Evolutionary conservation across 2,888 invertebrate genomes (phyloP), one percentile per base, ranked within the genome.

Genomic region (Callyntrura sp.): DNA sequence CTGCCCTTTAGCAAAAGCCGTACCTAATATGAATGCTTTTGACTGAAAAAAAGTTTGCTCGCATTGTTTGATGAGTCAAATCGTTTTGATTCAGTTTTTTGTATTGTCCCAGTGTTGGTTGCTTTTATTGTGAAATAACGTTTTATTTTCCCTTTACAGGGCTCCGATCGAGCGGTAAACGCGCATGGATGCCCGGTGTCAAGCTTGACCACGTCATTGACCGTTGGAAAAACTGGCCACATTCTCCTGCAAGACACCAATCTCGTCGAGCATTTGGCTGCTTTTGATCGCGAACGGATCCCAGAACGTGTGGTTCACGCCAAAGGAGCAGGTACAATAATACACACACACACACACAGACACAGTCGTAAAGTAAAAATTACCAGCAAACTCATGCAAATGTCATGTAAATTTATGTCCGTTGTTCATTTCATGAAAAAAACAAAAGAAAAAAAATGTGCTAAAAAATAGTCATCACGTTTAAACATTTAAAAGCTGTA

Each of bases 281-380:
- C 98, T 93, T 99, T 99, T 94, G 96, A 97, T 94, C 95, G 98
- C 62, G 99, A 99, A 94, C 96, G 99, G 87, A 99, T 99, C 93
- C 99, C 99, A 0, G 65, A 98, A 98, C 94, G 96, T 95, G 91
- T 98, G 98, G 98, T 98, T 0, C 98, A 98, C 94, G 99, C 99
- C 0, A 99, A 99, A 95, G 99, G 99, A 91, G 98, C 97, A 90
- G 86, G 86, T 86, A 51, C 73, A n/a, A n/a, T n/a, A n/a, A n/a
- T n/a, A n/a, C n/a, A n/a, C n/a, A n/a, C n/a, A n/a, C n/a, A n/a
- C n/a, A n/a, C n/a, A n/a, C n/a, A n/a, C n/a, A n/a, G n/a, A n/a
- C n/a, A n/a, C n/a, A n/a, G n/a, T n/a, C n/a, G n/a, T n/a, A 35
- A 35, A 35, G 35, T 35, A 35, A 35, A 35, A 35, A 35, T 35